Conservation (phyloP, 1,140 invertebrate species). For the Heliconius nattereri region DNA sequence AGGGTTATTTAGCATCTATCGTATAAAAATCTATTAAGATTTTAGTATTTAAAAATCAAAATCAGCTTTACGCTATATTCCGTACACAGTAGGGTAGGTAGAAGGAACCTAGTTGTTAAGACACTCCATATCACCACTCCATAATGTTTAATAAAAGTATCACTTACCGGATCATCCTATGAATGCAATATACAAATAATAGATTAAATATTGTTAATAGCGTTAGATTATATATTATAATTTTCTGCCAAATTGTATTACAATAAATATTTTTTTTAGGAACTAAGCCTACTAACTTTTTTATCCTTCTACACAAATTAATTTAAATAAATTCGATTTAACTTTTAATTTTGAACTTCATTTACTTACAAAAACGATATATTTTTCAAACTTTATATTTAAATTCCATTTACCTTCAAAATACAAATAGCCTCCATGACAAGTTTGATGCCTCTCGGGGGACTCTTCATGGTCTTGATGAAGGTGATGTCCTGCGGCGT, state of each 20-base stretch:
- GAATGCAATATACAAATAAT: slow-evolving; percentile 43
- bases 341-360: too few relatives aligned
- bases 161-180: slow-evolving; percentile 66
- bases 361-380: background rate
- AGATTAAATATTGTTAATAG: background rate
- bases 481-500: slow-evolving; percentile 96
- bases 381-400: background rate
- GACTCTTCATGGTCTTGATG: slow-evolving; percentile 99
- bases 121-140: too few relatives aligned
- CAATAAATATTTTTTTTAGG: background rate
- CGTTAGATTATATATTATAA: background rate
- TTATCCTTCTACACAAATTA: too few relatives aligned
- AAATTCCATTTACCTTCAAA: slow-evolving; percentile 85
- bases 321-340: too few relatives aligned
- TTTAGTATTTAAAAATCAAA: too few relatives aligned
- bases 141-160: too few relatives aligned
- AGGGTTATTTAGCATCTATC: too few relatives aligned
- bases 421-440: slow-evolving; percentile 99
- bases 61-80: too few relatives aligned
- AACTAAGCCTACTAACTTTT: too few relatives aligned
- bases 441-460: slow-evolving; percentile 94
- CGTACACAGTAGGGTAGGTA: too few relatives aligned
- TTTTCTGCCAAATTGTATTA: background rate
- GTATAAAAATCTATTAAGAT: too few relatives aligned
- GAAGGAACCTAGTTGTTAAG: too few relatives aligned